A percentile compares a stretch with the other conserved stretches of the same genome.
Evolutionary conservation across 2,888 invertebrate genomes (phyloP).

Genomic region (Agapostemon virescens): DNA sequence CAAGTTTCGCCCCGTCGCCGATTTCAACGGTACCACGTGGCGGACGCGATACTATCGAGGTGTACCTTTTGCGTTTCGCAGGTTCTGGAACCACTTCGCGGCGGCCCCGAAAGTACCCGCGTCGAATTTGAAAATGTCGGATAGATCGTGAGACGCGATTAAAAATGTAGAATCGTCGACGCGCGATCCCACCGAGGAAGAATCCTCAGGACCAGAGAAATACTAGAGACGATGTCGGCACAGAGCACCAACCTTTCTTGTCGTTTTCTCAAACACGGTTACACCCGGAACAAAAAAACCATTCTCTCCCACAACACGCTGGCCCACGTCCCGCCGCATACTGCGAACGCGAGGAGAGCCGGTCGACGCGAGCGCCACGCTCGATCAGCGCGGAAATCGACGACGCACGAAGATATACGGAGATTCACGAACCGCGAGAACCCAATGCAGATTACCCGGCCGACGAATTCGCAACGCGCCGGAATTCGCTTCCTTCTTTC

Average conservation of each 20-base stretch:
- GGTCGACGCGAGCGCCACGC: conserved; percentile 65
- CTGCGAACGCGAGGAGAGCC: conserved; percentile 68
- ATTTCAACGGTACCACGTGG: conserved; percentile 56
- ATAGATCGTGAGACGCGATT: not conserved
- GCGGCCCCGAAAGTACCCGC: conserved; percentile 5
- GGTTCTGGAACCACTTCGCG: conserved; percentile 33
- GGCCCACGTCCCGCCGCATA: conserved; percentile 71
- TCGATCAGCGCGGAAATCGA: conserved; percentile 61
- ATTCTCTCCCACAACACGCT: conserved; percentile 51
- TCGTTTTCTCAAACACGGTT: conserved; percentile 12
- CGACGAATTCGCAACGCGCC: conserved; percentile 40
- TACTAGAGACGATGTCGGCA: conserved; percentile 12
- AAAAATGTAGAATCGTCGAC: conserved; percentile 1
- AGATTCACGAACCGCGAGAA: conserved; percentile 37
- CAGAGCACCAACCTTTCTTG: too few species aligned
- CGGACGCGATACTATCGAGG: conserved; percentile 27
- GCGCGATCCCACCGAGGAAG: not conserved
- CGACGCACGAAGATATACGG: conserved; percentile 54
- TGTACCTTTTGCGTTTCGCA: not conserved
- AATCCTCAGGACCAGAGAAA: not conserved
- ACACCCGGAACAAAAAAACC: conserved; percentile 34
- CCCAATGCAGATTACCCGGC: conserved; percentile 36
- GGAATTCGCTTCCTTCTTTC: conserved; percentile 38
- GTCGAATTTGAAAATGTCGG: conserved; percentile 4
- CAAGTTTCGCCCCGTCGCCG: conserved; percentile 17